A percentile compares a stretch with the other conserved stretches of the same genome.
Conservation (phyloP, 2,113 vertebrate species). For the Suncus etruscus region DNA sequence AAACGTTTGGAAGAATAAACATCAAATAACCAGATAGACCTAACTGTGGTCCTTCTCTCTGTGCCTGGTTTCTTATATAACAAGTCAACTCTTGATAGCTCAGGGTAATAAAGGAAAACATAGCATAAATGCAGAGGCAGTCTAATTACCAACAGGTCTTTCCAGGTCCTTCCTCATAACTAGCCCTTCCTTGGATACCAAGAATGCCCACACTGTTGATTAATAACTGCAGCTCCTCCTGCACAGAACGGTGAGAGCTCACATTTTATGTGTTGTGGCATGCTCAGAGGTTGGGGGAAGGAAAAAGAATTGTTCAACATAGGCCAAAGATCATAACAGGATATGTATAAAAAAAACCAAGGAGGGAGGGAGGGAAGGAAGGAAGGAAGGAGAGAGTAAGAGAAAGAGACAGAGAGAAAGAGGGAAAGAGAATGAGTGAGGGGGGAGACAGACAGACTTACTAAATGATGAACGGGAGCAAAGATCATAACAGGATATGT, state of each 20-base stretch:
- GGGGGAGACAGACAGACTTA: background rate
- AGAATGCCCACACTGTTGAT: slow-evolving; percentile 59
- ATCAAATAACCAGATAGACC: slow-evolving; percentile 6
- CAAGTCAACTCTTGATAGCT: slow-evolving; percentile 48
- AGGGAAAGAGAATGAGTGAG: too few species aligned
- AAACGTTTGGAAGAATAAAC: slow-evolving; percentile 13
- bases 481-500: slow-evolving; percentile 21
- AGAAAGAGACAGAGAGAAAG: too few species aligned
- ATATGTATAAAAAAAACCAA: slow-evolving; percentile 4
- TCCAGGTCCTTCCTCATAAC: slow-evolving; percentile 48
- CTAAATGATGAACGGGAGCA: background rate
- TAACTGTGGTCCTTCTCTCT: slow-evolving; percentile 29
- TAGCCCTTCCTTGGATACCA: slow-evolving; percentile 51
- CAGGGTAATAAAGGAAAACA: slow-evolving; percentile 26
- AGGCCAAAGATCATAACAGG: slow-evolving; percentile 47
- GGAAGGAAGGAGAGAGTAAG: too few species aligned
- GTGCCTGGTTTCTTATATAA: slow-evolving; percentile 50
- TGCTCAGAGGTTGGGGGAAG: slow-evolving; percentile 13
- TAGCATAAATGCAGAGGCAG: slow-evolving; percentile 37
- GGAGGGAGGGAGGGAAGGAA: background rate
- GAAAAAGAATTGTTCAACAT: slow-evolving; percentile 48
- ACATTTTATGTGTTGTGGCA: slow-evolving; percentile 53
- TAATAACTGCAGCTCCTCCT: slow-evolving; percentile 63
- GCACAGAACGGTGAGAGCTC: slow-evolving; percentile 22
- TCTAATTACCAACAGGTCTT: slow-evolving; percentile 61